phyloP scores from a whole-genome alignment of 2,888 invertebrate genomes.

The Ennomos erosarius region DNA sequence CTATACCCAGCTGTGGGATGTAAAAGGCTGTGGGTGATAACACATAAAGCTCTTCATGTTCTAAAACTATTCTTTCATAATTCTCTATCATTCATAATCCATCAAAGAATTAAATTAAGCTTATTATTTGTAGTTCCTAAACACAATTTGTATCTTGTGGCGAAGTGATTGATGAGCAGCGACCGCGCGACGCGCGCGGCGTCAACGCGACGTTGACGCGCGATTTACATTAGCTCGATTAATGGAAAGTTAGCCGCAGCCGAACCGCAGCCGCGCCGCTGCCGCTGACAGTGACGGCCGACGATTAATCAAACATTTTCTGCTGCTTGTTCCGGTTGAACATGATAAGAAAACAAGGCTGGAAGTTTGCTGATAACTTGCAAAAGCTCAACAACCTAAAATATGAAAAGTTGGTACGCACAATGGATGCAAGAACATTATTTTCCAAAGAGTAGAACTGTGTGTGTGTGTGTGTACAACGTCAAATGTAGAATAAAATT shows the following conservation, averaged over 20 bases:
- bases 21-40: too few species aligned
- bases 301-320: slow-evolving; percentile 45
- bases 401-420: neutral
- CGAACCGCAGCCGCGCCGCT: slow-evolving; percentile 42
- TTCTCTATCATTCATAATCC: slow-evolving; percentile 6
- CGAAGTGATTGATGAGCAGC: slow-evolving; percentile 53
- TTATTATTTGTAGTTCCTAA: slow-evolving; percentile 14
- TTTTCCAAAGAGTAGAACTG: too few species aligned
- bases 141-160: slow-evolving; percentile 45
- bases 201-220: slow-evolving; percentile 46
- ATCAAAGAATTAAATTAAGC: slow-evolving; percentile 12
- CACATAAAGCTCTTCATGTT: too few species aligned
- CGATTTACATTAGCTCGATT: slow-evolving; percentile 64
- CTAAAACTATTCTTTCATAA: neutral
- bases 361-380: slow-evolving; percentile 7
- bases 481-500: too few species aligned
- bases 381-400: neutral
- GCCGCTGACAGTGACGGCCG: slow-evolving; percentile 32
- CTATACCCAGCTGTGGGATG: too few species aligned
- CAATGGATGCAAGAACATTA: too few species aligned
- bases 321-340: slow-evolving; percentile 30
- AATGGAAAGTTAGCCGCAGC: slow-evolving; percentile 43
- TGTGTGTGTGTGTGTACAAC: too few species aligned
- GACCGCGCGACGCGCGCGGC: slow-evolving; percentile 39
- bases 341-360: slow-evolving; percentile 2